Evolutionary conservation across 2,888 invertebrate genomes (phyloP), one percentile per base, ranked within the genome.

Genomic region (Sussaba pulchella): DNA sequence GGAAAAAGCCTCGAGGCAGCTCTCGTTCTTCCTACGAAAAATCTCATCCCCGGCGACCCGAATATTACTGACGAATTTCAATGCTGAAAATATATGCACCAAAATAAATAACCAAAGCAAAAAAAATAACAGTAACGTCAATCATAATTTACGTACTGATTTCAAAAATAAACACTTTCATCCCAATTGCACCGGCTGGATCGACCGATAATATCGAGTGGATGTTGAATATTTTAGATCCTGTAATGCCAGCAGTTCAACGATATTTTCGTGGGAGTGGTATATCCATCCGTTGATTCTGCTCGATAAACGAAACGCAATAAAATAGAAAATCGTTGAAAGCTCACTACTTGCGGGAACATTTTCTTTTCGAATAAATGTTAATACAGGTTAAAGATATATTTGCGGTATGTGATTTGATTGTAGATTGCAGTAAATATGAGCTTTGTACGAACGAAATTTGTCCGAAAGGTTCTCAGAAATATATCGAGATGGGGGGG

Each of bases 1-100:
- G 17, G 57, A n/a, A n/a, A 14, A 19, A 63, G 50, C 10, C 26
- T 36, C 36, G 50, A 12, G 41, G 57, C 17, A 21, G 26, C 59
- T 45, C 47, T 41, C 17, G 8, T 45, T 47, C 61, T 10, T 39
- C 26, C 43, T 59, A 10, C 39, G 75, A 69, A 47, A 57, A 67
- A 79, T 47, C 31, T 66, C 77, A 31, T 57, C 69, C 78, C 78
- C 57, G n/a, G 43, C 43, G 21, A 45, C 14, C 36, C 54, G 31
- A 31, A 61, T 26, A 39, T 12, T 19, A 14, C 39, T 39, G 47
- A 21, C 69, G 57, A 26, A 50, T 41, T 9, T 39, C 19, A 19
- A 52, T 21, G 39, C n/a, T 39, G 69, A 21, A 52, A 31, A 5
- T 2, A 47, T 21, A 14, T 24, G 41, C 69, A 52, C n/a, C 70